Evolutionary conservation across 2,888 invertebrate genomes (phyloP).

Genomic region (Nezara viridula): DNA sequence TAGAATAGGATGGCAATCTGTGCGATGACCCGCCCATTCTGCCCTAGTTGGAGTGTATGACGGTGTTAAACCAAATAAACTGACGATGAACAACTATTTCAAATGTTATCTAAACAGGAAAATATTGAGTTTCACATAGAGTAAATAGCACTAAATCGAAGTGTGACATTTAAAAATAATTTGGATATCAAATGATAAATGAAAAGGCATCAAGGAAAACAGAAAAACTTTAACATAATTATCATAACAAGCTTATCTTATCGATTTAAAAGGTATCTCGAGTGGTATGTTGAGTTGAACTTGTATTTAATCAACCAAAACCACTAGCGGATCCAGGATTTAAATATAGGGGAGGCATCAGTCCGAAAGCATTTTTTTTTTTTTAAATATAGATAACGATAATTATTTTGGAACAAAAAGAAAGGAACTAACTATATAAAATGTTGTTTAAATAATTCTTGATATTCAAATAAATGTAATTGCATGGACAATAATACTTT

Average conservation of each 20-base stretch:
- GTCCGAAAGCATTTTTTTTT: too few species aligned
- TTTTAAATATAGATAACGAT: too few species aligned
- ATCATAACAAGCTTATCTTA: background rate
- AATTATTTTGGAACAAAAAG: too few species aligned
- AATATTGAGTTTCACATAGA: background rate
- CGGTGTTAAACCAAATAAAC: background rate
- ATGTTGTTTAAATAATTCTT: too few species aligned
- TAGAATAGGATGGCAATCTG: background rate
- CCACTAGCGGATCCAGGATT: too few species aligned
- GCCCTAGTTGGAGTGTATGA: background rate
- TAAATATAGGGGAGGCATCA: too few species aligned
- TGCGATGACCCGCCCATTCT: background rate
- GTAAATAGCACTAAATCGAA: background rate
- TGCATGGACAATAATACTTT: too few species aligned
- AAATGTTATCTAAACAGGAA: background rate
- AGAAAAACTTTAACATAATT: background rate
- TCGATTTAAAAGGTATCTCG: background rate
- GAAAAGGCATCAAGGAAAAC: background rate
- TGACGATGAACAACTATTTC: background rate
- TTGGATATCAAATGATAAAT: background rate
- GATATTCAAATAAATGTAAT: too few species aligned
- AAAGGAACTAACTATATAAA: too few species aligned
- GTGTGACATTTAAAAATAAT: background rate
- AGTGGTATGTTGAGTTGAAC: background rate
- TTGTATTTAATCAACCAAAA: background rate